Evolutionary conservation across 2,888 invertebrate genomes (phyloP).

Genomic region (Laothoe populi): DNA sequence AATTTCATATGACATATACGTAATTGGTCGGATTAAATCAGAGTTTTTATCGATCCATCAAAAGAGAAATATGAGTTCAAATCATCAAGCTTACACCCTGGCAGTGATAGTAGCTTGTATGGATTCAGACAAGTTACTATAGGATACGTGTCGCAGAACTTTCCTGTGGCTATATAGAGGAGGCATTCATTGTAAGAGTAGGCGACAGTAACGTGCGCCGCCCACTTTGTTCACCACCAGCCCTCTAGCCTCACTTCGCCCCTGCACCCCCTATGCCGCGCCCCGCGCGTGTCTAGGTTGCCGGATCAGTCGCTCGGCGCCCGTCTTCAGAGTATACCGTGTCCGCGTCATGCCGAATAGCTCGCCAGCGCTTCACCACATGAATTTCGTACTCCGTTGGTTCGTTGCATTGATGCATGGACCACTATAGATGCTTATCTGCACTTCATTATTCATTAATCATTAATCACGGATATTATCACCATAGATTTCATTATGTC

Average conservation of each 20-base stretch:
- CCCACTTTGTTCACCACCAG: slow-evolving; percentile 51
- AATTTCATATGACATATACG: background rate
- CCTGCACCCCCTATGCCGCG: slow-evolving; percentile 38
- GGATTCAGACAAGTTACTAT: slow-evolving; percentile 3
- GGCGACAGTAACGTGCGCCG: slow-evolving; percentile 62
- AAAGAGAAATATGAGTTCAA: slow-evolving; percentile 6
- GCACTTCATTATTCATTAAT: slow-evolving; percentile 71
- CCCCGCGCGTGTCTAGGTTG: slow-evolving; percentile 38
- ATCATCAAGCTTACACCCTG: slow-evolving; percentile 19
- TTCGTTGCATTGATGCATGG: slow-evolving; percentile 83
- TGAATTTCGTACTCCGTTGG: slow-evolving; percentile 75
- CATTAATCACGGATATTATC: slow-evolving; percentile 47
- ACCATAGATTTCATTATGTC: slow-evolving; percentile 35
- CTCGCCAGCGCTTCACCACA: slow-evolving; percentile 74
- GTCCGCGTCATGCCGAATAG: slow-evolving; percentile 76
- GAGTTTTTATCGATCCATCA: background rate
- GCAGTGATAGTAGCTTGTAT: slow-evolving; percentile 12
- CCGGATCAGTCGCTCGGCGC: slow-evolving; percentile 71
- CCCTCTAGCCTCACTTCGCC: slow-evolving; percentile 37
- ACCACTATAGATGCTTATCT: slow-evolving; percentile 81
- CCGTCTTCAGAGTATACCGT: slow-evolving; percentile 66
- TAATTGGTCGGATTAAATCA: background rate
- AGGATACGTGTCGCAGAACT: slow-evolving; percentile 68
- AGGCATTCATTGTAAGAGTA: slow-evolving; percentile 53
- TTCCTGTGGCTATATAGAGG: slow-evolving; percentile 74